Percentiles rank a stretch among this genome's conserved stretches.
Conservation (phyloP, 2,113 vertebrate genomes). For the Gadus macrocephalus region DNA sequence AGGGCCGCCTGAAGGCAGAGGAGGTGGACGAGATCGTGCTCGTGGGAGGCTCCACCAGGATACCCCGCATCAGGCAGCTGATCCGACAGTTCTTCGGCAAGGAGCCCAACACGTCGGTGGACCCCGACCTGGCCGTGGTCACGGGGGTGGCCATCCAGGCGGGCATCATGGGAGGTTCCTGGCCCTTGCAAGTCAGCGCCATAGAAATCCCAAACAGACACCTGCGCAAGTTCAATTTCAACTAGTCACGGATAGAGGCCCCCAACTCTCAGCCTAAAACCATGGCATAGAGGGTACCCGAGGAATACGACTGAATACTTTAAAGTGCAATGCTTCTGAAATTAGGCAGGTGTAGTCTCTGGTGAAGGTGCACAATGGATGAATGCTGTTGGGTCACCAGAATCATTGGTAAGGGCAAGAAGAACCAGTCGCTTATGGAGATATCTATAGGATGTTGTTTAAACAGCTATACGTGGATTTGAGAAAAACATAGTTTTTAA, state of each 20-base stretch:
- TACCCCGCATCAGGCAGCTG: conserved; percentile 85
- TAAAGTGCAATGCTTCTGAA: conserved; percentile 11
- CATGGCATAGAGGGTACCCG: conserved; percentile 6
- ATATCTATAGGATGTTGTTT: too few relatives aligned
- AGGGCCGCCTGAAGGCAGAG: conserved; percentile 79
- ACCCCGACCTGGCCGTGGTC: conserved; percentile 94
- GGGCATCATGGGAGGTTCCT: conserved; percentile 92
- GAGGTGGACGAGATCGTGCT: conserved; percentile 94
- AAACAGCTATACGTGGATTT: too few relatives aligned
- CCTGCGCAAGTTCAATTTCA: conserved; percentile 93
- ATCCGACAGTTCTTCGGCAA: conserved; percentile 91
- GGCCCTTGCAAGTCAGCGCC: conserved; percentile 96
- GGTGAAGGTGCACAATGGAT: too few relatives aligned
- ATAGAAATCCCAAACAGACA: conserved; percentile 94
- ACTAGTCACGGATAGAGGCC: conserved; percentile 52
- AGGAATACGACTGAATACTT: neutral
- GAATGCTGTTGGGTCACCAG: too few relatives aligned
- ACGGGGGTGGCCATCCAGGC: conserved; percentile 92
- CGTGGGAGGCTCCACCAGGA: conserved; percentile 94
- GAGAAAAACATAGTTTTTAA: too few relatives aligned
- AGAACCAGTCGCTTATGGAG: too few relatives aligned
- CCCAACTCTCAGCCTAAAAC: neutral
- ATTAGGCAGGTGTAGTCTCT: neutral
- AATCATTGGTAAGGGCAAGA: too few relatives aligned
- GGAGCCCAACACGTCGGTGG: conserved; percentile 91